phyloP scores from a whole-genome alignment of 2,797 vertebrate species.

The Lutjanus argentimaculatus region DNA sequence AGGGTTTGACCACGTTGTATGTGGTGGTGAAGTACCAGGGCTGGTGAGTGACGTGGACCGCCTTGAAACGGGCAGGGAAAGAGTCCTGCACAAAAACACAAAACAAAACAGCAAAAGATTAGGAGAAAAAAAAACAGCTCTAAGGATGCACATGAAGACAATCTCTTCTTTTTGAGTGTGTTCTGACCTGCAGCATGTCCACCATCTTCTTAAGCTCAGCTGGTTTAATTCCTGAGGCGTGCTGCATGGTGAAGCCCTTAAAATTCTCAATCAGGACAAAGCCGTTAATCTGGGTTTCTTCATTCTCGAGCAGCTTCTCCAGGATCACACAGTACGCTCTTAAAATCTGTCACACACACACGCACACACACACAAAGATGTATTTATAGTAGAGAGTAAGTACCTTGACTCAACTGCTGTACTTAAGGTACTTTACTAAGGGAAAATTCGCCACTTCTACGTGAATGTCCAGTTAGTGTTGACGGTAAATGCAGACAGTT shows the following conservation, averaged over 20 bases:
- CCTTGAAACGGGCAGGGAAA: constrained; percentile 98
- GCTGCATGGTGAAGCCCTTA: constrained; percentile 98
- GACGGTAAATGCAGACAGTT: too few relatives aligned
- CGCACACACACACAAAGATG: not conserved
- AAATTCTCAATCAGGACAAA: constrained; percentile 99
- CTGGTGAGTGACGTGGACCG: constrained; percentile 96
- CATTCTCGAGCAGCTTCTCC: constrained; percentile 96
- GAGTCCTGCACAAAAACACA: constrained; percentile 89
- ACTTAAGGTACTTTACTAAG: too few relatives aligned
- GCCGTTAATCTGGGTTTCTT: constrained; percentile 98
- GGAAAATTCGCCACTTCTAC: too few relatives aligned
- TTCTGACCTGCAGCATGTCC: constrained; percentile 97
- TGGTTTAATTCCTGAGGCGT: constrained; percentile 94
- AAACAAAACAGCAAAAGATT: not conserved
- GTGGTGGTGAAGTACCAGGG: constrained; percentile 99
- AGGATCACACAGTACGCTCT: constrained; percentile 97
- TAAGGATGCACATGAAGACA: not conserved
- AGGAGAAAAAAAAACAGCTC: not conserved
- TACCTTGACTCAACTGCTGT: too few relatives aligned
- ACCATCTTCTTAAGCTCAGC: constrained; percentile 99
- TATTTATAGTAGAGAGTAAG: too few relatives aligned
- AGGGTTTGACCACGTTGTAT: constrained; percentile 96
- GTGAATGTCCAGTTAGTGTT: too few relatives aligned
- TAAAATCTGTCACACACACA: constrained; percentile 87
- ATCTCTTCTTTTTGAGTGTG: not conserved